A percentile compares a stretch with the other conserved stretches of the same genome.
Conservation (phyloP, 2,797 vertebrate genomes). For the Sarcoramphus papa region DNA sequence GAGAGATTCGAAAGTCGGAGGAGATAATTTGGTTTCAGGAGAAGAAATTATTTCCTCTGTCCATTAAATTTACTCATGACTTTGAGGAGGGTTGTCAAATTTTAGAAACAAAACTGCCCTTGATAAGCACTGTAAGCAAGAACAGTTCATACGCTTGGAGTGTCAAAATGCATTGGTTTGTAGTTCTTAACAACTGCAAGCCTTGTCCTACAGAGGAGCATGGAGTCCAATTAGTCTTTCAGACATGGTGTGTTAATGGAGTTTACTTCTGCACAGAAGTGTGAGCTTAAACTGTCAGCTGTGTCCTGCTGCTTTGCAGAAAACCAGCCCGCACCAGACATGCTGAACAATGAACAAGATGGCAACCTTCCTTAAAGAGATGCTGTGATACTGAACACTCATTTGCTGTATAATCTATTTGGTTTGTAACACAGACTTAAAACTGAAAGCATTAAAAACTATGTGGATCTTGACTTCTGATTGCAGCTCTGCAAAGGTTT, state of each 20-base stretch:
- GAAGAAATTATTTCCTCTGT: slow-evolving; percentile 1
- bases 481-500: neutral
- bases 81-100: neutral
- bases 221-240: neutral
- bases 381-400: neutral
- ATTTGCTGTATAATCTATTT: neutral
- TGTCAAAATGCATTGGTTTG: neutral
- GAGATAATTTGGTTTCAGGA: neutral
- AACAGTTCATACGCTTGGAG: neutral
- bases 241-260: neutral
- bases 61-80: neutral
- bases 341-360: neutral
- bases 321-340: neutral
- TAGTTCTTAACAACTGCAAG: neutral
- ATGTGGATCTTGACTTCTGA: neutral
- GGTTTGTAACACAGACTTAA: neutral
- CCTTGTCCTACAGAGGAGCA: neutral
- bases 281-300: neutral
- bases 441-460: neutral
- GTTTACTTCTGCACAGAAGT: neutral
- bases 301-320: neutral
- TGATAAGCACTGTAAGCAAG: neutral
- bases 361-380: neutral
- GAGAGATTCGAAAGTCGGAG: neutral
- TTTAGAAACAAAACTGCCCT: neutral